Conservation (phyloP, 1,140 invertebrate genomes). For the Latrodectus geometricus region DNA sequence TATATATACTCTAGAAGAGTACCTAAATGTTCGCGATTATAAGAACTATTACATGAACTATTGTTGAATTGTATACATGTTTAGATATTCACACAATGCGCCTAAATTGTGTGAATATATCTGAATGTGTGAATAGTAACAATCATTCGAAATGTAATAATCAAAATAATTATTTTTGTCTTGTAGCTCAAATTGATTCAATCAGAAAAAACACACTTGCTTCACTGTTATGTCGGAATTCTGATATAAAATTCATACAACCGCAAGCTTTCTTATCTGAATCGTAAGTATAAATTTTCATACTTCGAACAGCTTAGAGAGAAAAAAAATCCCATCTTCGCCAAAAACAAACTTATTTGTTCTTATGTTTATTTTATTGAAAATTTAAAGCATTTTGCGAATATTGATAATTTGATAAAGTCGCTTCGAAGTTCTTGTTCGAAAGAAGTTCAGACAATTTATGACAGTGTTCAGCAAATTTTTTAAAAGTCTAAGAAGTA, state of each 20-base stretch:
- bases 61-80: neutral
- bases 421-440: neutral
- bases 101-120: neutral
- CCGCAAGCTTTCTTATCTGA: slow-evolving; percentile 6
- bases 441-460: neutral
- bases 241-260: slow-evolving; percentile 36
- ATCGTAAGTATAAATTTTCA: slow-evolving; percentile 18
- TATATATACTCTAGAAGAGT: too few species aligned
- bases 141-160: neutral
- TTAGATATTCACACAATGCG: neutral
- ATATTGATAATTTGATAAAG: neutral
- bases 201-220: slow-evolving; percentile 79
- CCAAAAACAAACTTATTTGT: neutral
- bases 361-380: neutral
- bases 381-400: neutral
- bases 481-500: too few species aligned
- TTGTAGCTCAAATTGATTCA: slow-evolving; percentile 81
- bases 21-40: too few species aligned
- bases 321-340: neutral
- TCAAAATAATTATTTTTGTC: neutral
- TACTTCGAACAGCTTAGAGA: too few species aligned
- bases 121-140: neutral
- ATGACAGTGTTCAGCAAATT: neutral
- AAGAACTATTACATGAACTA: neutral
- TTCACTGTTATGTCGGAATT: slow-evolving; percentile 56